Evolutionary conservation across 2,113 vertebrate species (phyloP).

Genomic region (Phalacrocorax pelagicus): DNA sequence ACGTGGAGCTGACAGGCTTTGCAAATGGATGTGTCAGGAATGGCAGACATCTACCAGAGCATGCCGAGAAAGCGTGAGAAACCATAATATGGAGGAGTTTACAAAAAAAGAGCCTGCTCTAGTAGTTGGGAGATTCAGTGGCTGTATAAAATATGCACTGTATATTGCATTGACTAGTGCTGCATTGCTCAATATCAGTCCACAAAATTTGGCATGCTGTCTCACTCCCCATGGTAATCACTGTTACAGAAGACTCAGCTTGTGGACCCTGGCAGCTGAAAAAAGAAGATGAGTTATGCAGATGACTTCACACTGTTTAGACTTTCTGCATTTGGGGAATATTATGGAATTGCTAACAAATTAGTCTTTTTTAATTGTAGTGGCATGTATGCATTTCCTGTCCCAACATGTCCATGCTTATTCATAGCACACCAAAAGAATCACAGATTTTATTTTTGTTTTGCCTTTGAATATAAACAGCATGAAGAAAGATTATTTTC

Average conservation of each 20-base stretch:
- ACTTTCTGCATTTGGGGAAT: constrained; percentile 69
- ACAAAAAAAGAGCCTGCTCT: neutral
- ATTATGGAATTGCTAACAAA: constrained; percentile 61
- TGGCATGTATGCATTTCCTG: constrained; percentile 59
- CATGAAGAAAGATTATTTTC: neutral
- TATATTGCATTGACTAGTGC: neutral
- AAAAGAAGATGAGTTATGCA: constrained; percentile 21
- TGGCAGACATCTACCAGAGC: neutral
- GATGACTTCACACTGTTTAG: constrained; percentile 68
- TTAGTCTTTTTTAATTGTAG: constrained; percentile 63
- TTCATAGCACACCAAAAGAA: constrained; percentile 17
- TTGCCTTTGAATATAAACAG: neutral
- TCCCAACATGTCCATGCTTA: neutral
- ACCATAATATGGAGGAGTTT: neutral
- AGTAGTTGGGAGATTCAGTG: neutral
- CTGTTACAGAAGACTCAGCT: neutral
- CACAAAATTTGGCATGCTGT: neutral
- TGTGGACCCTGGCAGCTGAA: constrained; percentile 43
- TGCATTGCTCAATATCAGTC: neutral
- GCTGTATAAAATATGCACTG: neutral
- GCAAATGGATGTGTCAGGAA: neutral
- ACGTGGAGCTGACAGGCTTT: neutral
- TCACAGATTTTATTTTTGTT: neutral
- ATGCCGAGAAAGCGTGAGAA: neutral
- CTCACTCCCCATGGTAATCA: neutral